These are phyloP conservation scores for Xiphophorus couchianus DNA, from an alignment of 2,113 vertebrate species.

Conservation along the genomic window DNA sequence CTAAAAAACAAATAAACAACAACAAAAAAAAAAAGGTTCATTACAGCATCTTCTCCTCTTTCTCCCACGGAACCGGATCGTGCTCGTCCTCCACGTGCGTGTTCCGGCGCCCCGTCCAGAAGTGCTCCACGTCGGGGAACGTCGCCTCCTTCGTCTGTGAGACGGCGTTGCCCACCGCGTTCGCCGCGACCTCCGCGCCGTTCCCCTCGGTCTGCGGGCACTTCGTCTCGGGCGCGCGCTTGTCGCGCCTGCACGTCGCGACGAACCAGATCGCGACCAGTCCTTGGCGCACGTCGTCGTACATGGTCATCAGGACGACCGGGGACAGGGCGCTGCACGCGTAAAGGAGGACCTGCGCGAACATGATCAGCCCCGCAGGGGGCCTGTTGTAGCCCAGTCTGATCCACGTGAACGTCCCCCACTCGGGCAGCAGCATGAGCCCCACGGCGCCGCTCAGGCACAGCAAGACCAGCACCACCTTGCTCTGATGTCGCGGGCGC, in stretches of 20 bases:
- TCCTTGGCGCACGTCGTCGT: constrained; percentile 78
- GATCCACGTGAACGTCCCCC: constrained; percentile 81
- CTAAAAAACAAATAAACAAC: background rate
- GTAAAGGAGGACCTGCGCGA: constrained; percentile 77
- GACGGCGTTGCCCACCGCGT: constrained; percentile 52
- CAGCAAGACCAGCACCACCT: constrained; percentile 73
- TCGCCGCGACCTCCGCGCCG: constrained; percentile 61
- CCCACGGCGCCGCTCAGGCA: constrained; percentile 75
- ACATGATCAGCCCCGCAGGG: constrained; percentile 69
- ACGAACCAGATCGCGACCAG: constrained; percentile 59
- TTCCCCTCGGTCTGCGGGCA: constrained; percentile 57
- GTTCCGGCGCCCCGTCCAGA: constrained; percentile 82
- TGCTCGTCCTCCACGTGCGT: constrained; percentile 74
- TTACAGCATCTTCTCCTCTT: constrained; percentile 72
- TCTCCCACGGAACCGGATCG: constrained; percentile 84
- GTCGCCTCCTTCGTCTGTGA: constrained; percentile 48
- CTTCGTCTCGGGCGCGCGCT: constrained; percentile 7
- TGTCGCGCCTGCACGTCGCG: constrained; percentile 59
- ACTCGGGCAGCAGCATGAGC: constrained; percentile 81
- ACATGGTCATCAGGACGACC: constrained; percentile 74
- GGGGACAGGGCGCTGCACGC: constrained; percentile 76
- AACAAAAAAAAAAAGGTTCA: background rate
- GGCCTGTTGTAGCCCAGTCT: constrained; percentile 69
- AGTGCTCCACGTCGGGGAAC: constrained; percentile 82
- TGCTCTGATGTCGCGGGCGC: constrained; percentile 57